Evolutionary conservation across 35 echinoderm and acorn worm species (phyloP), one percentile per base, ranked within the genome.

Genomic region (Heliocidaris tuberculata): DNA sequence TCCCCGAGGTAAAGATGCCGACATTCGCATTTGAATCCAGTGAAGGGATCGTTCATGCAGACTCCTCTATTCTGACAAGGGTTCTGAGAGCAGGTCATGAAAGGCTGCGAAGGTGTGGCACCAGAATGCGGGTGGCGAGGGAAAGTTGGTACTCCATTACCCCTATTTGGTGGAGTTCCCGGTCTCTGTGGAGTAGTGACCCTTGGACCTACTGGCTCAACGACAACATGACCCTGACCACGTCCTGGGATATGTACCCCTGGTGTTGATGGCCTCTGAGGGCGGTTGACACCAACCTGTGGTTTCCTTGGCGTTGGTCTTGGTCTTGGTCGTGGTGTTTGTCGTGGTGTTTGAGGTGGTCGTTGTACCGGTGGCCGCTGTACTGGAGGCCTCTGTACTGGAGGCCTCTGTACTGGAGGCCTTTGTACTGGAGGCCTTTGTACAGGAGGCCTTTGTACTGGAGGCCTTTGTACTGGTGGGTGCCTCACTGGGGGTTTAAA

Each of bases 61-160:
- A 31, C 54, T 2, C 97, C 97, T 71, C 94, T 93, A 48, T 98
- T 98, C 71, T 95, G 92, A 48, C 97, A 98, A 2, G 94, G 97
- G 30, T 65, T 93, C 50, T 48, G 94, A 7, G 48, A 10, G 27
- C 60, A 90, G 54, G 93, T 78, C 31, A 86, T 31, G 24, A 30
- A 60, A 48, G 94, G 94, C 70, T 19, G 10, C 24, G 47, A n/a
- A 47, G 92, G 94, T 27, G 94, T 95, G 50, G 71, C 21, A 47
- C 94, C 48, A 32, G 94, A 27, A 6, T 30, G 30, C 2, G 94
- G 61, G 21, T 50, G 47, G 7, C 15, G 42, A 52, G 54, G 48
- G 48, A 48, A 15, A n/a, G 31, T 27, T 16, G 31, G 86, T 48
- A 11, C 35, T 24, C 11, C 61, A 42, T 65, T 85, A 10, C 86